Base-by-base conservation (phyloP, 2,888 invertebrate species). In the Zhuqinia jingwanae region DNA sequence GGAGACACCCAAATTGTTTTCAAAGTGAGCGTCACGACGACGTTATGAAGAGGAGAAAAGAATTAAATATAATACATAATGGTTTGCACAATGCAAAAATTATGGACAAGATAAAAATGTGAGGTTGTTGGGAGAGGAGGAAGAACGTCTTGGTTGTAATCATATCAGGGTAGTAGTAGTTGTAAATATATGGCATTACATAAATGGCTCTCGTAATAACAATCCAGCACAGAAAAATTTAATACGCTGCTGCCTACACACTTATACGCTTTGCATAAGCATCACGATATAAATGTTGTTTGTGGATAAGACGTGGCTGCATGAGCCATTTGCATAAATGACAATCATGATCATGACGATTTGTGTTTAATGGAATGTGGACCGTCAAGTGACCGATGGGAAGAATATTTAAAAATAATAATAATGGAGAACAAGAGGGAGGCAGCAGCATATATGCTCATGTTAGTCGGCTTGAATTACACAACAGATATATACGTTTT, bases 211-310 rank as follows among this genome's bases (percentile, higher is more conserved):
- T 47, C 50, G 42, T 76, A 27, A 25, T 47, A 45, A 42, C 25
- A 70, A 70, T 70, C 70, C 70, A 70, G 45, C 70, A 15, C 20
- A 25, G 70, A 70, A 47, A 45, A 70, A 82, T 83, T 76, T 83
- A 76, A 83, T 68, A 83, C 76, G 83, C 83, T 83, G 17, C 83
- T 70, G 70, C 70, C 83, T 83, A 83, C 82, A 75, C 83, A 76
- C 56, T n/a, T n/a, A n/a, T n/a, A 63, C 11, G 45, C n/a, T 70
- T 70, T 75, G 75, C 50, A 75, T 75, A 73, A 47, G 36, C 8
- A 56, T 36, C 47, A 75, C 2, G 53, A 25, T 75, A 50, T 15
- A 25, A 11, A 6, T 30, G 36, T 17, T 45, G 17, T 17, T 36
- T 68, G 17, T 17, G 36, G 68, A 42, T 45, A 42, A 17, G n/a